These are phyloP conservation scores for Pygoscelis antarcticus DNA, from an alignment of 2,113 vertebrate genomes.

Conservation along the genomic window DNA sequence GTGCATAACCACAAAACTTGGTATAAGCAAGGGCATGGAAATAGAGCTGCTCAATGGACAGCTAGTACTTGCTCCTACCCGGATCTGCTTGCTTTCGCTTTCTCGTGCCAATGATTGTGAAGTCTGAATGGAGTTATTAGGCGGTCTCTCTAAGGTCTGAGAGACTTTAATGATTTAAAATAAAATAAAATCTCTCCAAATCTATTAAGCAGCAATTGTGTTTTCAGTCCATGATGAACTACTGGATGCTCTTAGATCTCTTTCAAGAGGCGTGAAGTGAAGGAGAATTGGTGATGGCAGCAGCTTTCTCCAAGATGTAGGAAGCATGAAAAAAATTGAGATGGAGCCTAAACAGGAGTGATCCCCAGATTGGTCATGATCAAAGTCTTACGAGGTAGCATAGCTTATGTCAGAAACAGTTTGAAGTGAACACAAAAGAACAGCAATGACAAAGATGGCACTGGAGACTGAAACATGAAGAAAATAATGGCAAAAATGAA, in stretches of 20 bases:
- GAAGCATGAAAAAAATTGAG: background rate
- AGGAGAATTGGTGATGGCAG: background rate
- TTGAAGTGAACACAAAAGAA: background rate
- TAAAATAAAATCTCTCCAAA: background rate
- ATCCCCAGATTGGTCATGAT: background rate
- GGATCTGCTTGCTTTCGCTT: background rate
- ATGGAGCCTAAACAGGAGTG: background rate
- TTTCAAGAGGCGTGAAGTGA: background rate
- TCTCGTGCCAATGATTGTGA: background rate
- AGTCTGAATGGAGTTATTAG: background rate
- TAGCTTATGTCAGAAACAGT: background rate
- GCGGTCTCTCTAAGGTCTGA: background rate
- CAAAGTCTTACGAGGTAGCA: background rate
- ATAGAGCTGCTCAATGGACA: background rate
- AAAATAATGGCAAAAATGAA: background rate
- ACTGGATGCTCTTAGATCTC: background rate
- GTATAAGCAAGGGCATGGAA: background rate
- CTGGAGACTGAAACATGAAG: background rate
- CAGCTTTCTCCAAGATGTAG: background rate
- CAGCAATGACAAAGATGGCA: background rate
- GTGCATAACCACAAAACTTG: background rate
- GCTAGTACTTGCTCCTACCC: background rate
- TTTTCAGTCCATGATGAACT: background rate
- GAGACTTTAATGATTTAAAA: background rate
- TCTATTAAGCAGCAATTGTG: background rate